Percentiles rank a stretch among this genome's conserved stretches.
These are phyloP conservation scores for Conus betulinus DNA, from an alignment of 1,140 invertebrate species.

Conservation along the genomic window DNA sequence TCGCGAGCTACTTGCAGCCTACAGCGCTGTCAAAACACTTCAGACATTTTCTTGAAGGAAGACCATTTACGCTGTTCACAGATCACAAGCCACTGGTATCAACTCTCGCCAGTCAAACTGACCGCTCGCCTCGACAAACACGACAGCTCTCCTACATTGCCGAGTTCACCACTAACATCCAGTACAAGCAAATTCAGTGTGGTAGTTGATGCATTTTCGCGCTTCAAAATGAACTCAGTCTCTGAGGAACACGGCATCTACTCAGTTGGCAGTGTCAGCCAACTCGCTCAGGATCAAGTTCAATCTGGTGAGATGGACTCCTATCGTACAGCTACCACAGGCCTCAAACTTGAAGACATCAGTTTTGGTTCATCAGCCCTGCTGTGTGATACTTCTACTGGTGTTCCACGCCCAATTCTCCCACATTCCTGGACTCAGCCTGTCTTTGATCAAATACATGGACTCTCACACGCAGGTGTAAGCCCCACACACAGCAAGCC, in stretches of 20 bases:
- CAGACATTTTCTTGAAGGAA: slow-evolving; percentile 23
- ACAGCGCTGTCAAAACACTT: slow-evolving; percentile 23
- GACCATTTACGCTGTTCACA: slow-evolving; percentile 8
- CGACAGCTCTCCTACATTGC: slow-evolving; percentile 17
- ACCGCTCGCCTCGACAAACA: slow-evolving; percentile 21
- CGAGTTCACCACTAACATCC: slow-evolving; percentile 33
- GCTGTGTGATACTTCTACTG: no score
- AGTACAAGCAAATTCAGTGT: slow-evolving; percentile 28
- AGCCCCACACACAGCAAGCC: slow-evolving; percentile 7
- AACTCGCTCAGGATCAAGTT: background rate
- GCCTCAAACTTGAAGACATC: background rate
- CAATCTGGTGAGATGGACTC: background rate
- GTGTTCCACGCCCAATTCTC: no score
- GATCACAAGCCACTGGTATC: slow-evolving; percentile 23
- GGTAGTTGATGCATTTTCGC: background rate
- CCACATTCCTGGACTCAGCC: no score
- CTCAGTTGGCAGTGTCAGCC: background rate
- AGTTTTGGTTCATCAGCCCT: background rate
- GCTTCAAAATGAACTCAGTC: background rate
- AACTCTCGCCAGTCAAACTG: background rate
- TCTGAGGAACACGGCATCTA: background rate
- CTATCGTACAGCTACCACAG: background rate
- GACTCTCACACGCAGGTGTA: background rate
- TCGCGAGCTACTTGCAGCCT: slow-evolving; percentile 10
- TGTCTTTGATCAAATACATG: no score